These are phyloP conservation scores for Monoplex corrugatus DNA, from an alignment of 2,888 invertebrate genomes.

Conservation along the genomic window DNA sequence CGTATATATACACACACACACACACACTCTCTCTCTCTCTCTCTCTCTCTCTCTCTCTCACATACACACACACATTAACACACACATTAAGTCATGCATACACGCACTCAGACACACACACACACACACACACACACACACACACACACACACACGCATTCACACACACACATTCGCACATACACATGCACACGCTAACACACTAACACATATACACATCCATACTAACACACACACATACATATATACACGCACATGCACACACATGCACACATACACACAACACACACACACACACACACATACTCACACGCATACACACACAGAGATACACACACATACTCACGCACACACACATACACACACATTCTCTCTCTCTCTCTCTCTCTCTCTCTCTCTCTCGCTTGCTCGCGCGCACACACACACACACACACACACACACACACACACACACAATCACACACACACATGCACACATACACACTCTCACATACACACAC, in stretches of 20 bases:
- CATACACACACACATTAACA: background rate
- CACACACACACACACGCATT: constrained; percentile 2
- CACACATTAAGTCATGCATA: background rate
- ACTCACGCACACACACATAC: constrained; percentile 16
- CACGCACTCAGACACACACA: constrained; percentile 18
- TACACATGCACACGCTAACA: background rate
- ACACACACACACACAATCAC: background rate
- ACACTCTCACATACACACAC: background rate
- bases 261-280: constrained; percentile 20
- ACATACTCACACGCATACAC: background rate
- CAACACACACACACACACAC: background rate
- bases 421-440: background rate
- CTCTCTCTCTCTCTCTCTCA: background rate
- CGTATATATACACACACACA: constrained; percentile 37
- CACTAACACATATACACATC: background rate
- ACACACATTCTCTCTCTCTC: background rate
- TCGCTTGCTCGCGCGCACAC: background rate
- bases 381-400: background rate
- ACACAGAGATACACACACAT: background rate
- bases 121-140: constrained; percentile 18
- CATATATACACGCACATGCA: background rate
- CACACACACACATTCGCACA: background rate
- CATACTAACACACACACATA: background rate
- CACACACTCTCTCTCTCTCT: constrained; percentile 5
- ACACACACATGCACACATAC: background rate